phyloP scores from a whole-genome alignment of 2,797 vertebrate species.

The Brachyrhaphis roseni region DNA sequence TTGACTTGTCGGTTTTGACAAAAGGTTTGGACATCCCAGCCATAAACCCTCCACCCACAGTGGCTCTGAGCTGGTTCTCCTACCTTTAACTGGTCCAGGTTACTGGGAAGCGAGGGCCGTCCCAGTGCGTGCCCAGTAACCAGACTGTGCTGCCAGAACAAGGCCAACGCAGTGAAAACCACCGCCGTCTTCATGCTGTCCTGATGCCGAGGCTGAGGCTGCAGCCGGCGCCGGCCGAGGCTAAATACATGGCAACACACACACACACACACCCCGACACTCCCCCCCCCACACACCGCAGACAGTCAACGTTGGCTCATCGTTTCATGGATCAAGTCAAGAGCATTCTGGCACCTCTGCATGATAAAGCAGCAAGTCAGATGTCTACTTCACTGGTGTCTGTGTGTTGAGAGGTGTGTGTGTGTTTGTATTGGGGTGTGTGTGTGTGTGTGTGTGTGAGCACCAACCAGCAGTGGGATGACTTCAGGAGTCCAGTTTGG shows the following conservation, averaged over 20 bases:
- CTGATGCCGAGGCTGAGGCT: slow-evolving; percentile 45
- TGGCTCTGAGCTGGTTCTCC: slow-evolving; percentile 24
- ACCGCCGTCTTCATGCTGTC: slow-evolving; percentile 74
- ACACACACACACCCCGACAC: slow-evolving; percentile 12
- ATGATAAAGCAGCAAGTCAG: slow-evolving; percentile 79
- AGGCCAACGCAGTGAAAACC: slow-evolving; percentile 76
- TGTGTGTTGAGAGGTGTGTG: slow-evolving; percentile 56
- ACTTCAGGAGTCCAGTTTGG: slow-evolving; percentile 66
- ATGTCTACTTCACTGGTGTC: slow-evolving; percentile 86
- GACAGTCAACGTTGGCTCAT: slow-evolving; percentile 72
- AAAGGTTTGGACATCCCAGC: no score
- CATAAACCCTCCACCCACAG: background rate
- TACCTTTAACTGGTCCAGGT: slow-evolving; percentile 86
- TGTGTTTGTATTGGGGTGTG: slow-evolving; percentile 36
- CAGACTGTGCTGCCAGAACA: slow-evolving; percentile 76
- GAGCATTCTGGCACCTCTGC: slow-evolving; percentile 86
- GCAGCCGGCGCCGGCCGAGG: slow-evolving; percentile 4
- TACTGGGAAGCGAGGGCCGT: slow-evolving; percentile 69
- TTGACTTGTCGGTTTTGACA: no score
- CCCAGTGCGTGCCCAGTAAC: slow-evolving; percentile 69
- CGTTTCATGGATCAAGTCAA: slow-evolving; percentile 79
- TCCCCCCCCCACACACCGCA: slow-evolving; percentile 4
- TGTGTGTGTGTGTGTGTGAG: slow-evolving; percentile 58
- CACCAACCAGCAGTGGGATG: slow-evolving; percentile 56
- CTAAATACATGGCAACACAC: slow-evolving; percentile 65